These are phyloP conservation scores for Leptopilina boulardi DNA, from an alignment of 1,140 invertebrate genomes.

Conservation along the genomic window DNA sequence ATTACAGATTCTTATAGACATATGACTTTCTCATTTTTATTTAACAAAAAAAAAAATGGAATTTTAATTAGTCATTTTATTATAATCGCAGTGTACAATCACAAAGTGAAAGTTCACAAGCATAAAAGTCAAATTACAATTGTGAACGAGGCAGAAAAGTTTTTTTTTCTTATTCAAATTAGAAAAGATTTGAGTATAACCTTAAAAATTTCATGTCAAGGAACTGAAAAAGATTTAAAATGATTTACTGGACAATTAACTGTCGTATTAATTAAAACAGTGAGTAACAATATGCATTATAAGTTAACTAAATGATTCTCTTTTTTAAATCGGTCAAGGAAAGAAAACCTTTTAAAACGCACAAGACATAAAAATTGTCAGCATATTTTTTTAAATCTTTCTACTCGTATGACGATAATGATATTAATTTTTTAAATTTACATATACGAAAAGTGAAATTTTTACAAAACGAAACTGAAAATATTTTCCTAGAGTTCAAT, in stretches of 20 bases:
- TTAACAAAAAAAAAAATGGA: background rate
- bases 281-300: background rate
- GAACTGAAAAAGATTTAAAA: background rate
- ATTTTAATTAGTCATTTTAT: too few species aligned
- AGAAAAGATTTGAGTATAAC: background rate
- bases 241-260: background rate
- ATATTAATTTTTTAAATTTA: background rate
- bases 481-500: too few species aligned
- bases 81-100: too few species aligned
- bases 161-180: too few species aligned
- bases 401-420: background rate
- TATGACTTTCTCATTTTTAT: background rate
- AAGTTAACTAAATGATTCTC: conserved; percentile 1
- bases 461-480: too few species aligned
- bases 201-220: background rate
- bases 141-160: too few species aligned
- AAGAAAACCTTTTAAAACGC: background rate
- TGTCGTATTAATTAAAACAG: background rate
- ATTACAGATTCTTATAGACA: background rate
- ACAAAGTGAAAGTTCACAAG: too few species aligned
- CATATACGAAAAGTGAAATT: too few species aligned
- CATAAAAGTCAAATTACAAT: too few species aligned
- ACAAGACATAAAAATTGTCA: background rate
- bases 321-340: background rate
- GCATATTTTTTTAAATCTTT: background rate